Conservation (phyloP, 2,797 vertebrate genomes). For the Salmo trutta region DNA sequence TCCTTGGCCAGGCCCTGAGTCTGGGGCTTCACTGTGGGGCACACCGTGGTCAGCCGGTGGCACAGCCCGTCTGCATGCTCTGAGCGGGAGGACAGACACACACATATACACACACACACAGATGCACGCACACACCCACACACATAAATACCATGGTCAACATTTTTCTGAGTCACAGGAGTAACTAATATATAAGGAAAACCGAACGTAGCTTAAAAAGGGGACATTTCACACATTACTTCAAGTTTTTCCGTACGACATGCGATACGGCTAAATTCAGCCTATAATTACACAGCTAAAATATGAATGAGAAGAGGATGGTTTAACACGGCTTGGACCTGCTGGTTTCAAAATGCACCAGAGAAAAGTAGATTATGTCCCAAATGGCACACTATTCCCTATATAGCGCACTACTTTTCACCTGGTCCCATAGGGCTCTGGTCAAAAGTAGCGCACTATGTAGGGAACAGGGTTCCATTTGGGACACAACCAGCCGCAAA, state of each 20-base stretch:
- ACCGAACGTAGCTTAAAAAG: not conserved
- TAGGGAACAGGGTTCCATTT: not conserved
- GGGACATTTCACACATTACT: conserved; percentile 37
- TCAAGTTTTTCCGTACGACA: conserved; percentile 19
- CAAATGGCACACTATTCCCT: not conserved
- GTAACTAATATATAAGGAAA: no score
- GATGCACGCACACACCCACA: no score
- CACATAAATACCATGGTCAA: no score
- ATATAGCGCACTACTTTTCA: not conserved
- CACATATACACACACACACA: not conserved
- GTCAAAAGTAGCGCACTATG: not conserved
- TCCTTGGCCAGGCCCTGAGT: conserved; percentile 97
- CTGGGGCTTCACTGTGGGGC: conserved; percentile 95
- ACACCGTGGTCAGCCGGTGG: conserved; percentile 91
- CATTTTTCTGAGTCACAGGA: no score
- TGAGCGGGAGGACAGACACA: conserved; percentile 35
- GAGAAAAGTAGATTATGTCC: conserved; percentile 24
- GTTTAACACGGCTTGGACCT: conserved; percentile 36
- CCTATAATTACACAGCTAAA: conserved; percentile 44
- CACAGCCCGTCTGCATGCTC: conserved; percentile 94
- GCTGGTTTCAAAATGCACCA: conserved; percentile 22
- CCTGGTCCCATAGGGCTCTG: no score
- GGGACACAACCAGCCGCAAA: not conserved
- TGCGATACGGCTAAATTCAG: conserved; percentile 43
- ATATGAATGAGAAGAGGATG: conserved; percentile 47